A percentile compares a stretch with the other conserved stretches of the same genome.
These are phyloP conservation scores for Ophioninae sp. DNA, from an alignment of 2,888 invertebrate species.

Conservation along the genomic window DNA sequence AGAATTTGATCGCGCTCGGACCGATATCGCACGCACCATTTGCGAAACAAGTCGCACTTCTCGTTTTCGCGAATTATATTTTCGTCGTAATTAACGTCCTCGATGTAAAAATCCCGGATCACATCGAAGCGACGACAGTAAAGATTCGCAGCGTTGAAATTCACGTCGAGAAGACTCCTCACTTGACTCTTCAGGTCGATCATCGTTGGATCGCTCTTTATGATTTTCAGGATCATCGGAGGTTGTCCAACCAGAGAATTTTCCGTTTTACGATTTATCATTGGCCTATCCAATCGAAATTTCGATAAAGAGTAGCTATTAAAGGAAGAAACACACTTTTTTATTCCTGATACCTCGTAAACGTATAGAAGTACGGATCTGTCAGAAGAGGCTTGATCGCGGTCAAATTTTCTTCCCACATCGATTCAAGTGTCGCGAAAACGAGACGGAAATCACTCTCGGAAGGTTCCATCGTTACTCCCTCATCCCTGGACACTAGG, in stretches of 20 bases:
- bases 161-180: constrained; percentile 83
- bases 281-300: constrained; percentile 83
- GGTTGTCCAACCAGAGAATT: constrained; percentile 89
- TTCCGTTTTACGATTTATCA: constrained; percentile 91
- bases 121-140: constrained; percentile 86
- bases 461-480: constrained; percentile 84
- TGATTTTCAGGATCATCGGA: constrained; percentile 87
- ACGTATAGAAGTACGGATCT: constrained; percentile 87
- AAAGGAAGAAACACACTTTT: neutral
- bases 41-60: constrained; percentile 83
- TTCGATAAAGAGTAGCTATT: neutral
- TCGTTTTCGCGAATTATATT: constrained; percentile 85
- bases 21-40: constrained; percentile 86
- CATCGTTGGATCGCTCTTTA: constrained; percentile 86
- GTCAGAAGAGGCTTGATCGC: constrained; percentile 88
- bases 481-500: constrained; percentile 76
- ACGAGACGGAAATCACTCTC: constrained; percentile 84
- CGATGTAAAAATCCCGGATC: constrained; percentile 87
- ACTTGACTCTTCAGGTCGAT: constrained; percentile 83
- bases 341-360: constrained; percentile 85
- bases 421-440: constrained; percentile 84
- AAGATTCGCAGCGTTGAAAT: constrained; percentile 84
- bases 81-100: constrained; percentile 86
- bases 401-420: constrained; percentile 87
- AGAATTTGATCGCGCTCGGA: constrained; percentile 87